Evolutionary conservation across 2,113 vertebrate species (phyloP), one percentile per base, ranked within the genome.

Genomic region (Bubo scandiacus): DNA sequence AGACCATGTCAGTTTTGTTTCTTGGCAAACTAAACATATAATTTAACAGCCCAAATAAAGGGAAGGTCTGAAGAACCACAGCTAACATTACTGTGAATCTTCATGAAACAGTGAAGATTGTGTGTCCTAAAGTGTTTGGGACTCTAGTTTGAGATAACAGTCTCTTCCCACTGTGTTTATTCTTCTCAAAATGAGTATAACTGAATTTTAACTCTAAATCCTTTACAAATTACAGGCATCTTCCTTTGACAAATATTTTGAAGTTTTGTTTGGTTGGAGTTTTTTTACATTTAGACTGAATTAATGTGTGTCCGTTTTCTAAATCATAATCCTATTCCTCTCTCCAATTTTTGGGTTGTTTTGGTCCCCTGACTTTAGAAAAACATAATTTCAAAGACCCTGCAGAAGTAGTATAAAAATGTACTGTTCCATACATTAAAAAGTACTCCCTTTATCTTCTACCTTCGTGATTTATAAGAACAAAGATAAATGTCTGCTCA

Each of bases 201-300:
- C 13, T 72, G 30, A 78, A 59, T 38, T 61, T 49, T 88, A 78
- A 6, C 17, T 74, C 14, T 61, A 45, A 87, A 82, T 15, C 12
- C 20, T 83, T 59, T 52, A 67, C 17, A 38, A 92, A 73, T 73
- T 66, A 27, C 15, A 78, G 36, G 8, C 42, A 83, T 43, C 15
- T 65, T 67, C n/a, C 55, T 75, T 90, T 38, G 36, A 81, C 45
- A 86, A 80, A 15, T 16, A 57, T 77, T 72, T 42, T 34, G 5
- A 5, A 5, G 1, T 1, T 42, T 73, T 61, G 10, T 13, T 79
- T 67, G 14, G 11, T 54, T 42, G 19, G 5, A 4, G 2, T 22
- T 36, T 55, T 81, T 73, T 77, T 52, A 27, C 22, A 15, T 36
- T 45, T 59, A 66, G 18, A 54, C 38, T 71, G 51, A 77, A 61